phyloP scores from a whole-genome alignment of 2,797 vertebrate species.

The Hydrocynus forskahlii region DNA sequence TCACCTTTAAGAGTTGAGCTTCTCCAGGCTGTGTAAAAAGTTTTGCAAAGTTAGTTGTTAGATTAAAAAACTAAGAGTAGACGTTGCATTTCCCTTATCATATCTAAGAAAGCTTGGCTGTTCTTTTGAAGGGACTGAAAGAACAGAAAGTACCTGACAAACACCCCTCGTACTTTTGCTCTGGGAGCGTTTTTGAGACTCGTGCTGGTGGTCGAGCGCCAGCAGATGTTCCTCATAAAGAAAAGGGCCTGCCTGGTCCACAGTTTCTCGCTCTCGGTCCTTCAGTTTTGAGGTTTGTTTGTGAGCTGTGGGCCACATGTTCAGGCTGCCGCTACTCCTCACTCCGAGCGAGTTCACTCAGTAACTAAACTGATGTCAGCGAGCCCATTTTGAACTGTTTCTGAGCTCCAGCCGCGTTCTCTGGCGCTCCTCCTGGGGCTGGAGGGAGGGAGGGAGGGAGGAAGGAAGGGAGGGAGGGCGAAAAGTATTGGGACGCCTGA shows the following conservation, averaged over 20 bases:
- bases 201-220: not conserved
- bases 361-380: not conserved
- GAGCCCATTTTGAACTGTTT: not conserved
- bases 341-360: not conserved
- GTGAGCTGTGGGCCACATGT: not conserved
- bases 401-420: not conserved
- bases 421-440: not conserved
- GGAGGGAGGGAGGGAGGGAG: not conserved
- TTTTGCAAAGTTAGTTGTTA: too few species aligned
- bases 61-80: not conserved
- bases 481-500: too few species aligned
- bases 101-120: not conserved
- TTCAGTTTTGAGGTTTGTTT: not conserved
- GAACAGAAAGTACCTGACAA: not conserved
- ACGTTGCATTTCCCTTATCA: not conserved
- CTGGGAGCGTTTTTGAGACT: not conserved
- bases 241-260: not conserved
- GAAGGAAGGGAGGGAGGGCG: too few species aligned
- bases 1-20: not conserved
- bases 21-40: conserved; percentile 1
- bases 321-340: not conserved
- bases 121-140: not conserved
- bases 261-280: not conserved
- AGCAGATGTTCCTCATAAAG: not conserved
- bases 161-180: not conserved